phyloP scores from a whole-genome alignment of 2,888 invertebrate species.

The Yponomeuta malinellus region DNA sequence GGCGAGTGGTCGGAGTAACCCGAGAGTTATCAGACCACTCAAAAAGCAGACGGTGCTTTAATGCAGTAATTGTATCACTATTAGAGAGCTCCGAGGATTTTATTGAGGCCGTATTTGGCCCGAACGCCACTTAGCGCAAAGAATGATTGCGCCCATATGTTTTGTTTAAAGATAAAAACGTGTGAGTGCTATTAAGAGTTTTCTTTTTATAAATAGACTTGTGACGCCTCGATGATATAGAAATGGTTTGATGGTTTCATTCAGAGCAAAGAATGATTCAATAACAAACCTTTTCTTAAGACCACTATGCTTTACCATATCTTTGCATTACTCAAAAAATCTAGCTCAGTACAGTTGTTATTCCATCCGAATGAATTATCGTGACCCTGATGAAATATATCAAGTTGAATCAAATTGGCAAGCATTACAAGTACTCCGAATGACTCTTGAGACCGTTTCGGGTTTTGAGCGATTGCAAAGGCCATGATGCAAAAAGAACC shows the following conservation, averaged over 20 bases:
- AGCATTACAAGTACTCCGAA: not conserved
- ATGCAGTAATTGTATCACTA: conserved; percentile 15
- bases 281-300: not conserved
- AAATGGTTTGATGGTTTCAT: not conserved
- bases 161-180: conserved; percentile 49
- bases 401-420: conserved; percentile 5
- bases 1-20: conserved; percentile 21
- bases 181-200: conserved; percentile 40
- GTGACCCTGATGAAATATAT: no score
- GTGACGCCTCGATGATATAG: not conserved
- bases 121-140: conserved; percentile 42
- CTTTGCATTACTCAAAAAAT: not conserved
- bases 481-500: not conserved
- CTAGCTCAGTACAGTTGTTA: not conserved
- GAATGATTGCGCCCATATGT: conserved; percentile 47
- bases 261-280: not conserved
- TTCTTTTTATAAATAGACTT: conserved; percentile 19
- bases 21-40: conserved; percentile 48
- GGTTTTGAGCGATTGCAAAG: not conserved
- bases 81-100: conserved; percentile 24
- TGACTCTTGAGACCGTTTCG: not conserved
- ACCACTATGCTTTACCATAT: no score
- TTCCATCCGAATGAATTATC: no score
- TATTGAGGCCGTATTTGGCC: conserved; percentile 40
- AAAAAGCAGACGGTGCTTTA: conserved; percentile 41